phyloP scores from a whole-genome alignment of 2,888 invertebrate genomes.

The Macrosiphum euphorbiae region DNA sequence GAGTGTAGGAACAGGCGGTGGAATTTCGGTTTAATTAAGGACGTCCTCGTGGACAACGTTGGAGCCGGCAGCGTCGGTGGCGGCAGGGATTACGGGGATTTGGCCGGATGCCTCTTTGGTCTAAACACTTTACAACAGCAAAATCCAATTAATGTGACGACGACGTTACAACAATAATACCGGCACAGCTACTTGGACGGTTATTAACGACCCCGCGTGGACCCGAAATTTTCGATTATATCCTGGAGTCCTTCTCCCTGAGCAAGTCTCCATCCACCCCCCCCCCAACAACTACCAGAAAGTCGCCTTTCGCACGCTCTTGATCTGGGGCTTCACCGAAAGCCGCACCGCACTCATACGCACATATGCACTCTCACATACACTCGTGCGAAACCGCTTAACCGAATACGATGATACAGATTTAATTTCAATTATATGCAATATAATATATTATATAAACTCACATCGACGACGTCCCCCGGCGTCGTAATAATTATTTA shows the following conservation, averaged over 20 bases:
- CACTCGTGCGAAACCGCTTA: neutral
- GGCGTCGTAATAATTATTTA: conserved; percentile 13
- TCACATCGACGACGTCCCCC: neutral
- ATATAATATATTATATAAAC: neutral
- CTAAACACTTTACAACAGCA: conserved; percentile 63
- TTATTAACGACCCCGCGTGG: conserved; percentile 58
- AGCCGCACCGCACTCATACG: neutral
- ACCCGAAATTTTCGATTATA: conserved; percentile 61
- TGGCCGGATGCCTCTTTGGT: conserved; percentile 62
- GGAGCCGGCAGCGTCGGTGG: conserved; percentile 21
- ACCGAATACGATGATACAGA: conserved; percentile 2
- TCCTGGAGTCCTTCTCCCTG: neutral
- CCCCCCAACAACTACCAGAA: neutral
- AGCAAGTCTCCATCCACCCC: neutral
- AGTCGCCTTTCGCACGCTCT: neutral
- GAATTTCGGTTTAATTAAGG: conserved; percentile 65
- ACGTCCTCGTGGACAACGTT: conserved; percentile 55
- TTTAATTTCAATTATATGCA: conserved; percentile 44
- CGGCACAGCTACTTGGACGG: conserved; percentile 59
- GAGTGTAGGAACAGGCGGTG: conserved; percentile 17
- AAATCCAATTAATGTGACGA: conserved; percentile 65
- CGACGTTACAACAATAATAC: conserved; percentile 64
- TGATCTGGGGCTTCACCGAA: neutral
- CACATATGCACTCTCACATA: neutral
- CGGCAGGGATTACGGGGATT: conserved; percentile 63